These are phyloP conservation scores for Anaspis maculata DNA, from an alignment of 2,888 invertebrate genomes.

Conservation along the genomic window DNA sequence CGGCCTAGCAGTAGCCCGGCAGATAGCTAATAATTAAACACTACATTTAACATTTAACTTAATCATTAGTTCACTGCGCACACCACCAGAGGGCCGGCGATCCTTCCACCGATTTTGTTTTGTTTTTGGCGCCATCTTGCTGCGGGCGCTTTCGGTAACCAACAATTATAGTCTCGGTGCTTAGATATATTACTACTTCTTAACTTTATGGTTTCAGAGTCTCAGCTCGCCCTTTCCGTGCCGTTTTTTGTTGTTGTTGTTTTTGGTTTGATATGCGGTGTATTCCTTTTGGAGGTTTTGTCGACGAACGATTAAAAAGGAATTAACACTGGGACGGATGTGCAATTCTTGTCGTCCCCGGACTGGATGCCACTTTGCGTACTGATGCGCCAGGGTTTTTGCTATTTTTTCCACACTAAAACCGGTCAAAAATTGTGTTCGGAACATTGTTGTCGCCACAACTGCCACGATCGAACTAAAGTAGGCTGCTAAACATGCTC, in stretches of 20 bases:
- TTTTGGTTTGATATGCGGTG: constrained; percentile 4
- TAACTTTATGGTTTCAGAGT: constrained; percentile 15
- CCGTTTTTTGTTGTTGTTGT: too few species aligned
- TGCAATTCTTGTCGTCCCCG: too few species aligned
- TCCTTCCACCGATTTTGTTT: constrained; percentile 27
- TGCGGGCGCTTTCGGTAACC: constrained; percentile 33
- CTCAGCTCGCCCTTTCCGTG: constrained; percentile 13
- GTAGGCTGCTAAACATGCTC: constrained; percentile 42
- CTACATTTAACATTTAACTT: constrained; percentile 34
- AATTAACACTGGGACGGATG: too few species aligned
- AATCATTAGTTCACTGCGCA: constrained; percentile 38
- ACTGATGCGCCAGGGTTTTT: too few species aligned
- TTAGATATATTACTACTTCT: constrained; percentile 36
- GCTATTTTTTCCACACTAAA: too few species aligned
- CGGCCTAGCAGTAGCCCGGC: constrained; percentile 32
- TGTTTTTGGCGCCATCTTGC: constrained; percentile 42
- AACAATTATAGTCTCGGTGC: constrained; percentile 39
- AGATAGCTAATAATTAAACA: constrained; percentile 36
- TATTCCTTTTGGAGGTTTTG: constrained; percentile 4
- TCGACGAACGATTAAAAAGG: constrained; percentile 26
- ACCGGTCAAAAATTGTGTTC: too few species aligned
- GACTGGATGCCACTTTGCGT: too few species aligned
- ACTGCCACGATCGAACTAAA: constrained; percentile 41
- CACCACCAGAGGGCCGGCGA: constrained; percentile 29
- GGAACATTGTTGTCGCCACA: constrained; percentile 34